phyloP scores from a whole-genome alignment of 2,797 vertebrate genomes.

The Pogonophryne albipinna region DNA sequence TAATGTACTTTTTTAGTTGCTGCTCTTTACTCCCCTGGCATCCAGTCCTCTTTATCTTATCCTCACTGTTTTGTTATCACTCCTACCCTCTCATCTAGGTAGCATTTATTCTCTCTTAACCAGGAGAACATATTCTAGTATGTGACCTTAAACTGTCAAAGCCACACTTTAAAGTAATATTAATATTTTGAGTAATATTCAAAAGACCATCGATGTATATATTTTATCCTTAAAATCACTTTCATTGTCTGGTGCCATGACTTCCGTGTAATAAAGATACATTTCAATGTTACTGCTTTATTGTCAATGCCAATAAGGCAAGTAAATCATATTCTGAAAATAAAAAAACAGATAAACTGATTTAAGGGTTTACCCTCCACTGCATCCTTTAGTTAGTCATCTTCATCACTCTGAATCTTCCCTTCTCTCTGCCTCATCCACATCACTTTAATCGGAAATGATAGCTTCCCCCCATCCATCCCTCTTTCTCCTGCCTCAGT shows the following conservation, averaged over 20 bases:
- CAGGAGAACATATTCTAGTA: conserved; percentile 15
- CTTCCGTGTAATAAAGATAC: conserved; percentile 49
- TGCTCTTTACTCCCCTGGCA: neutral
- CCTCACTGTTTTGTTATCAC: neutral
- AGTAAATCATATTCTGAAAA: conserved; percentile 54
- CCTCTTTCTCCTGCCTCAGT: conserved; percentile 16
- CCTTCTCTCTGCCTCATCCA: conserved; percentile 31
- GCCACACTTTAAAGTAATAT: conserved; percentile 13
- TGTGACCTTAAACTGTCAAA: conserved; percentile 19
- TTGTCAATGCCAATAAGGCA: conserved; percentile 21
- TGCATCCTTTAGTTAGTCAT: conserved; percentile 55
- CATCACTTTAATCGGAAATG: conserved; percentile 44
- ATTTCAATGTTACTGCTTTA: conserved; percentile 12
- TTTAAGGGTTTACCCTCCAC: conserved; percentile 51
- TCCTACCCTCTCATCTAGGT: neutral
- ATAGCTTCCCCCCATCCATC: conserved; percentile 25
- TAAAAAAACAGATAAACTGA: conserved; percentile 54
- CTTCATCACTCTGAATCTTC: conserved; percentile 40
- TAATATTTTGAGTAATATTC: conserved; percentile 3
- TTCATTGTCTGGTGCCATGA: conserved; percentile 16
- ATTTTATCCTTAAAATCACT: conserved; percentile 16
- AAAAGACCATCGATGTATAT: neutral
- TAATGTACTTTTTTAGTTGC: neutral
- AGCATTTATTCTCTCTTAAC: conserved; percentile 13
- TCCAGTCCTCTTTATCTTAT: conserved; percentile 1